Percentiles rank a stretch among this genome's conserved stretches.
Evolutionary conservation across 2,113 vertebrate genomes (phyloP).

Genomic region (Casuarius casuarius): DNA sequence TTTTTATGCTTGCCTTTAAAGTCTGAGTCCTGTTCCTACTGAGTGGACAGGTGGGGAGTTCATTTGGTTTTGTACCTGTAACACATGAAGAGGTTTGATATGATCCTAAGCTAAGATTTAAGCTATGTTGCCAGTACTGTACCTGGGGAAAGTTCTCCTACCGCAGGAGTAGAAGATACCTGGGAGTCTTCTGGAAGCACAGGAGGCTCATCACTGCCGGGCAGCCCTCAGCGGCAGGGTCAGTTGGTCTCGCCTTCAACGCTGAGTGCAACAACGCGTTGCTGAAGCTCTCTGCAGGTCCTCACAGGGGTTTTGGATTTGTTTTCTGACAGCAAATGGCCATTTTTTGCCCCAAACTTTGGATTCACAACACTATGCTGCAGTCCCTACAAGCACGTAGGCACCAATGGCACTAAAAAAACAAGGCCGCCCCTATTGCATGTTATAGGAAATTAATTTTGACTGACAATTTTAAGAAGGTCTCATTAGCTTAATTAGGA

Average conservation of each 20-base stretch:
- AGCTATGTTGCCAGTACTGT: fast-evolving
- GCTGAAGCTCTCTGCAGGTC: background rate
- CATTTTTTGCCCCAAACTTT: background rate
- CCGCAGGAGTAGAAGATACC: background rate
- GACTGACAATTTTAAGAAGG: constrained; percentile 16
- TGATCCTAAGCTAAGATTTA: background rate
- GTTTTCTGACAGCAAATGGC: background rate
- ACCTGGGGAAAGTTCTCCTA: fast-evolving
- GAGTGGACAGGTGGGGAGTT: background rate
- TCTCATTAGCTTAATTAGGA: constrained; percentile 12
- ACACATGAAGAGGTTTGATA: background rate
- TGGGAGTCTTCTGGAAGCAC: background rate
- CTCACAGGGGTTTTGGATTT: background rate
- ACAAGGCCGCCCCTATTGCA: background rate
- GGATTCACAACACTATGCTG: background rate
- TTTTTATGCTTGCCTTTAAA: background rate
- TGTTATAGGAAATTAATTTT: background rate
- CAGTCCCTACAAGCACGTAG: background rate
- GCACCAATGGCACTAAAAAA: background rate
- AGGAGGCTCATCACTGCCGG: background rate
- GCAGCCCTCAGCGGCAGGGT: background rate
- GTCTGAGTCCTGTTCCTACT: background rate
- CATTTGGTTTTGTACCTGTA: background rate
- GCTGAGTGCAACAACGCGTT: background rate
- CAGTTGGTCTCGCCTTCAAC: background rate